Evolutionary conservation across 2,797 vertebrate genomes (phyloP), one percentile per base, ranked within the genome.

Genomic region (Syngnathus acus): DNA sequence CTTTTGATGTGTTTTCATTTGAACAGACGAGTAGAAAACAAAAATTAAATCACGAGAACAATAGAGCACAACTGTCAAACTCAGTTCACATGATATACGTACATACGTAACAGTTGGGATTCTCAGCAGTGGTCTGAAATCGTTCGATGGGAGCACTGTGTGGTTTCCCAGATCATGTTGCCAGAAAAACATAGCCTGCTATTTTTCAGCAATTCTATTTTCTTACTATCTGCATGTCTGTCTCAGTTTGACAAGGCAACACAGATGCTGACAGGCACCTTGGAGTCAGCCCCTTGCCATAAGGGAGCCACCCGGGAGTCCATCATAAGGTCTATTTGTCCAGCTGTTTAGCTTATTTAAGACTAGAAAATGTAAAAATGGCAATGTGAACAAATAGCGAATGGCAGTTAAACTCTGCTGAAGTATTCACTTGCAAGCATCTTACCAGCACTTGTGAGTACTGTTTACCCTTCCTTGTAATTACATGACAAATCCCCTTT

Each of bases 161-260:
- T 73, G 64, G 61, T 83, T 87, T 78, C 75, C 68, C 68, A 40
- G 68, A 63, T 78, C 60, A 14, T 62, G 66, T 71, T 65, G 80
- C 79, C 80, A 78, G 78, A 83, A 78, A 87, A 88, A 83, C 75
- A 65, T n/a, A 42, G 68, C 61, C 69, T 72, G 73, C 74, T 80
- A 68, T 71, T 81, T 86, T 83, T 78, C 65, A 81, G 75, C 70
- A 79, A 84, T 82, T 87, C 82, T 64, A 75, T 66, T 78, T 69
- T 78, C 70, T 79, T 84, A 77, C 76, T 73, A 72, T 87, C 74
- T 83, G 76, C 85, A 90, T 87, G 87, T 82, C 79, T 88, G 74
- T 80, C 79, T 89, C 80, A 73, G 81, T 90, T 80, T 87, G 84
- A 91, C 86, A 89, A 84, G 80, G 78, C 67, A 42, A 78, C 78